Conservation (phyloP, 2,113 vertebrate species). For the Lagopus muta region DNA sequence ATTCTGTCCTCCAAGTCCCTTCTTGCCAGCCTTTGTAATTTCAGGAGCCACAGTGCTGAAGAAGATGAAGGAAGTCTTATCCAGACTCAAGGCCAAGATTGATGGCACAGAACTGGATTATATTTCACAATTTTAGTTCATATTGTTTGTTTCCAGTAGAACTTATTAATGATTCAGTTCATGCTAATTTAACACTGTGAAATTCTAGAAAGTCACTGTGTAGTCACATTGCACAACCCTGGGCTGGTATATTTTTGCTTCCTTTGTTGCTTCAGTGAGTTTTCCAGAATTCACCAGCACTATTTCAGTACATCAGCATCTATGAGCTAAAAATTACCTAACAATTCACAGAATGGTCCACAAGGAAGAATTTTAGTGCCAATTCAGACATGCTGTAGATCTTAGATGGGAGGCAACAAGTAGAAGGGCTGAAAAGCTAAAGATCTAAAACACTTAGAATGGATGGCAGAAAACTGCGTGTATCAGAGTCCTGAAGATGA, state of each 20-base stretch:
- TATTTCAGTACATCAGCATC: not conserved
- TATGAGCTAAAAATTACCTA: not conserved
- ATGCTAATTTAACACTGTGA: not conserved
- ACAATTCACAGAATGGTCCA: not conserved
- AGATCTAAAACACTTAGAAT: not conserved
- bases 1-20: not conserved
- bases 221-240: not conserved
- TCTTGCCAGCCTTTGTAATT: not conserved
- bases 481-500: fast-evolving
- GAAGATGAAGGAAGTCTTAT: not conserved
- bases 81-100: not conserved
- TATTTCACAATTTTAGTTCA: not conserved
- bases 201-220: not conserved
- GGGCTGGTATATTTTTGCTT: not conserved
- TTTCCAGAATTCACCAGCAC: not conserved
- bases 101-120: not conserved
- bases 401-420: not conserved
- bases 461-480: fast-evolving
- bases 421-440: not conserved
- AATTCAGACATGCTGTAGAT: not conserved
- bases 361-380: not conserved
- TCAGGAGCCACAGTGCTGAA: not conserved
- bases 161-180: not conserved
- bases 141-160: not conserved
- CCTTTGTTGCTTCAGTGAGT: not conserved